phyloP scores from a whole-genome alignment of 2,113 vertebrate species.

The Solea solea region DNA sequence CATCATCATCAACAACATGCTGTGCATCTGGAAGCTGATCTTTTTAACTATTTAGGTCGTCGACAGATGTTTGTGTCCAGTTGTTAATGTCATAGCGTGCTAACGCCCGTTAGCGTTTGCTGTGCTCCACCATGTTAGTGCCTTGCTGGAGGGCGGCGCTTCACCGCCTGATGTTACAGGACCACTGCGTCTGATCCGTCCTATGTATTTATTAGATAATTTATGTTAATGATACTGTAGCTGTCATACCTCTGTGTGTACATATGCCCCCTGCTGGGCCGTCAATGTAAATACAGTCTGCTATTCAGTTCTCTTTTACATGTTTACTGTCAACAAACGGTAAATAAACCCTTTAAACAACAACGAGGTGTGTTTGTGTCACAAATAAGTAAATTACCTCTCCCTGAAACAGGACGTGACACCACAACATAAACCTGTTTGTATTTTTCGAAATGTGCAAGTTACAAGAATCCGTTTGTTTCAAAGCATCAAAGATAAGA shows the following conservation, averaged over 20 bases:
- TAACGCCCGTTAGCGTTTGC: neutral
- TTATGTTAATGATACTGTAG: slow-evolving; percentile 47
- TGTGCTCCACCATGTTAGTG: neutral
- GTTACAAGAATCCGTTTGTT: too few species aligned
- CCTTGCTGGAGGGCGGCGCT: slow-evolving; percentile 10
- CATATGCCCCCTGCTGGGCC: slow-evolving; percentile 48
- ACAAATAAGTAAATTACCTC: neutral
- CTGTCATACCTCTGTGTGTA: slow-evolving; percentile 49
- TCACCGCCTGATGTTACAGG: slow-evolving; percentile 1
- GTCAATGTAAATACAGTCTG: slow-evolving; percentile 57
- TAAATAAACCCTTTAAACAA: neutral
- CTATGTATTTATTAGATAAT: slow-evolving; percentile 68
- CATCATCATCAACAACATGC: neutral
- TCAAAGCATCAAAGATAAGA: too few species aligned
- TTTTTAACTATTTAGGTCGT: neutral
- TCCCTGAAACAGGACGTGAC: too few species aligned
- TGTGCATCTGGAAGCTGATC: neutral
- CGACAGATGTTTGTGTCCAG: neutral
- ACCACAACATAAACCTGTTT: too few species aligned
- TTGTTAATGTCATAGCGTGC: neutral
- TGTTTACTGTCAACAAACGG: neutral
- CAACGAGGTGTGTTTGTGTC: neutral
- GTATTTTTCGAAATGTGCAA: too few species aligned
- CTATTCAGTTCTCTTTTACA: slow-evolving; percentile 11
- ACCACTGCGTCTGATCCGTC: neutral